Evolutionary conservation across 2,113 vertebrate genomes (phyloP).

Genomic region (Lasiurus cinereus): DNA sequence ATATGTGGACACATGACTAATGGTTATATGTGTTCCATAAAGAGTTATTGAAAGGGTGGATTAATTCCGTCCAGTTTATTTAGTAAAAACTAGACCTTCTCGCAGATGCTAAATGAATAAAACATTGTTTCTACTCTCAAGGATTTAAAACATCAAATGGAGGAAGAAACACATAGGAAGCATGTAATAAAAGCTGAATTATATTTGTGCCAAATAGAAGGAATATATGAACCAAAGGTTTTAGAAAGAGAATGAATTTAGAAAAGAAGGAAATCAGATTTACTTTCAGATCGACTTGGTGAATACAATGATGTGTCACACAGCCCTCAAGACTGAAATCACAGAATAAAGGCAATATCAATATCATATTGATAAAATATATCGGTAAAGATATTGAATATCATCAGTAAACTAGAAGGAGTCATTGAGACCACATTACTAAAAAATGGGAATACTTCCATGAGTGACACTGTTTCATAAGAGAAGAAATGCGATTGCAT

Average conservation of each 20-base stretch:
- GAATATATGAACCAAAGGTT: not conserved
- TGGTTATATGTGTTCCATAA: not conserved
- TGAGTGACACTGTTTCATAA: not conserved
- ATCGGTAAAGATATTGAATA: not conserved
- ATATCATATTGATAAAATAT: not conserved
- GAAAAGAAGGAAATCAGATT: not conserved
- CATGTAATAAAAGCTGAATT: not conserved
- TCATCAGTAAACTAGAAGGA: not conserved
- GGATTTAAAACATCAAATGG: not conserved
- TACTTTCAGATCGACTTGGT: not conserved
- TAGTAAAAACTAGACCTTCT: not conserved
- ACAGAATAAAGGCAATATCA: not conserved
- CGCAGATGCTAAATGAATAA: not conserved
- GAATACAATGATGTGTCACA: not conserved
- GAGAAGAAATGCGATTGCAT: not conserved
- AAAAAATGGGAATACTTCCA: not conserved
- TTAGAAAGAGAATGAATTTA: slow-evolving; percentile 18
- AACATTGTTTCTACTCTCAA: not conserved
- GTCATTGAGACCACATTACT: not conserved
- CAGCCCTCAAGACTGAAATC: not conserved
- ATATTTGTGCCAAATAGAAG: not conserved
- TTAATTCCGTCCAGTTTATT: not conserved
- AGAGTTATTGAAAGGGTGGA: not conserved
- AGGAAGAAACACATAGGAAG: not conserved
- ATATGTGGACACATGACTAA: not conserved